Evolutionary conservation across 2,113 vertebrate genomes (phyloP).

Genomic region (Rousettus leschenaultii): DNA sequence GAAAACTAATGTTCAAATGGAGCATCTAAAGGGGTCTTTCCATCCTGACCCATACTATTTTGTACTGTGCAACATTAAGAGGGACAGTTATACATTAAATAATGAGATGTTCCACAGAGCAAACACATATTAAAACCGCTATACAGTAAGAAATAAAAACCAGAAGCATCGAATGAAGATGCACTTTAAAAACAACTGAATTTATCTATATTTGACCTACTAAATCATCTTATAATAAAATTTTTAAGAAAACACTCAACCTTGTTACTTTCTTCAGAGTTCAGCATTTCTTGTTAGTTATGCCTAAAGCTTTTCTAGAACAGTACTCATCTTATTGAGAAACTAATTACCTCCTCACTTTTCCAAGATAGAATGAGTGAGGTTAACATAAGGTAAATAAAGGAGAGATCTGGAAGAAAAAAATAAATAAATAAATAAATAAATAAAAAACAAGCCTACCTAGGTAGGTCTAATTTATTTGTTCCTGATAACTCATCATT

Average conservation of each 20-base stretch:
- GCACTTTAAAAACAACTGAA: neutral
- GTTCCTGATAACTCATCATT: neutral
- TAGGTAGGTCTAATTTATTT: neutral
- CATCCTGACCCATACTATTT: neutral
- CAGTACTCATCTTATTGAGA: constrained; percentile 16
- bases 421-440: rapidly evolving
- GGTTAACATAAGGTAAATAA: constrained; percentile 3
- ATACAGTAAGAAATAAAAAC: neutral
- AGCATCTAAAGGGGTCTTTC: neutral
- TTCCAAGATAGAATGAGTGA: neutral
- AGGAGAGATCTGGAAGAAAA: neutral
- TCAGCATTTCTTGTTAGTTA: neutral
- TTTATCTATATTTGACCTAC: neutral
- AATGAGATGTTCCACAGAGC: neutral
- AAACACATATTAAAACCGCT: neutral
- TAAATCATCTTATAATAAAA: neutral
- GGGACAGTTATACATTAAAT: neutral
- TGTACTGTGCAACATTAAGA: neutral
- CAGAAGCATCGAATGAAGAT: neutral
- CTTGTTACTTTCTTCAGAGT: neutral
- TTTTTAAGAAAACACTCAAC: neutral
- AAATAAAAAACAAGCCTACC: neutral
- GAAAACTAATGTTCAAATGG: neutral
- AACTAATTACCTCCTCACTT: constrained; percentile 17
- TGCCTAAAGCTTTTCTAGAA: neutral